Evolutionary conservation across 2,888 invertebrate genomes (phyloP).

Genomic region (Caenorhabditis doughertyi): DNA sequence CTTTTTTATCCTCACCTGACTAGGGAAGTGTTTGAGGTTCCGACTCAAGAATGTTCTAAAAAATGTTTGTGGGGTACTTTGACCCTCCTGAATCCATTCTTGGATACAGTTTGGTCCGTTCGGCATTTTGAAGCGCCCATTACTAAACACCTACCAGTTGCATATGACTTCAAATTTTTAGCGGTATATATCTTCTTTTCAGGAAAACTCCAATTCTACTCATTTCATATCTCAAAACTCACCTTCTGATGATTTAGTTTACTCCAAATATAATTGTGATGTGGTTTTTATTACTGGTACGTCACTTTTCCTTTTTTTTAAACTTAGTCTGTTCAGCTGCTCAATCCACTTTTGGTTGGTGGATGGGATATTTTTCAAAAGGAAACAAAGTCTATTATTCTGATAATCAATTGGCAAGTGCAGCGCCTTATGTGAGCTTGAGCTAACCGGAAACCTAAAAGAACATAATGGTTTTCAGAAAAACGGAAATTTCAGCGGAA

Average conservation of each 20-base stretch:
- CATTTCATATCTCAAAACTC: background rate
- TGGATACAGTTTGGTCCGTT: no score
- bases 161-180: no score
- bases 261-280: background rate
- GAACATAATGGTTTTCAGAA: background rate
- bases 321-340: background rate
- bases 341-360: background rate
- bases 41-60: no score
- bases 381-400: background rate
- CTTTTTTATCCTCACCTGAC: no score
- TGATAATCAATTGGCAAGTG: background rate
- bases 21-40: no score
- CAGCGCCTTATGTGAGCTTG: background rate
- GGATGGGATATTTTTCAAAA: slow-evolving; percentile 2
- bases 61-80: no score
- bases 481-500: background rate
- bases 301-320: background rate
- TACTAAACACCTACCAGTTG: no score
- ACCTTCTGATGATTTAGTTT: background rate
- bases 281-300: background rate
- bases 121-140: no score
- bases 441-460: background rate
- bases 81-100: no score
- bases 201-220: no score
- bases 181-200: no score